Base-by-base conservation (phyloP, 2,113 vertebrate species). In the Corythaixoides concolor region DNA sequence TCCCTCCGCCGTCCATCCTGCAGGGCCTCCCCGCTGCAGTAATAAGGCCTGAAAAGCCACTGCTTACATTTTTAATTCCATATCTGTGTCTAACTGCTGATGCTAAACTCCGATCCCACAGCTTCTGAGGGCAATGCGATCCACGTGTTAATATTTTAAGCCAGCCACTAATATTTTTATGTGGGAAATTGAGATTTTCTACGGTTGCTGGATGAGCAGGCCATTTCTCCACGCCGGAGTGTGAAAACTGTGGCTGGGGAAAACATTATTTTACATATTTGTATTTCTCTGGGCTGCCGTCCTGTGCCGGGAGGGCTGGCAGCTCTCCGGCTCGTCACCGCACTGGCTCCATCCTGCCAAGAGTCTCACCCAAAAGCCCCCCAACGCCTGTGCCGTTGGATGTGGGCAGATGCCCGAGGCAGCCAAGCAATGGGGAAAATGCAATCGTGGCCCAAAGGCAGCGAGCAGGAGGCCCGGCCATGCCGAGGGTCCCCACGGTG, bases 91-190 rank as follows among this genome's bases (percentile, higher is more conserved):
- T 97, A 97, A 97, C 89, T 91, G 89, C 96, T 94, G 93, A 95
- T 93, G 97, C 95, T 93, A 91, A 96, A 95, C 93, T 90, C 81
- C 74, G n/a, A 94, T 96, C 95, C 81, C 91, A 5, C 75, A 63
- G 95, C 96, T 90, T 95, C 97, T 64, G 92, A 97, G 95, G 97
- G 92, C 97, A 97, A 91, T 92, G 88, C 72, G 47, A 96, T 91
- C 96, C 95, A 91, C 96, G 82, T 96, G 96, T 97, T 97, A 96
- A 96, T 97, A 97, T 97, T 95, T 97, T 97, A 97, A 97, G 95
- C 97, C 93, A 93, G 86, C 67, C 96, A 88, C 97, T 97, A 97
- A 97, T 97, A 96, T 97, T 97, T 97, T 97, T 97, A 97, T 97
- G 96, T 97, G 97, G 92, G 97, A 97, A 97, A 97, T 97, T 6